Conservation (phyloP, 2,113 vertebrate species). For the Caranx melampygus region DNA sequence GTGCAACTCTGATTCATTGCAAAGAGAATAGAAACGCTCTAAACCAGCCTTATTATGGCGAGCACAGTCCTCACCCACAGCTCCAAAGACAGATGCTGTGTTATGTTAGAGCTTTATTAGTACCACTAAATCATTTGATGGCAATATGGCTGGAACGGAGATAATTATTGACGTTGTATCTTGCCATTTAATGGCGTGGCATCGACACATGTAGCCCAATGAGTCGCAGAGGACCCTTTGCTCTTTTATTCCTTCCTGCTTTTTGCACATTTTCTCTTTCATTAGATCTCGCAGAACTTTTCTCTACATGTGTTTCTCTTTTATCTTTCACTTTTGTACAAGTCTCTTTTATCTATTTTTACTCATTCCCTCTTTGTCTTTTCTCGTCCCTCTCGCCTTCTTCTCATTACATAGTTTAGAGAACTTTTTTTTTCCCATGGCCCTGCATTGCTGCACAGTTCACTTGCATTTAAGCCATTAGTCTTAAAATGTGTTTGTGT, state of each 20-base stretch:
- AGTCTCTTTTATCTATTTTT: conserved; percentile 49
- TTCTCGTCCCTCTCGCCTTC: conserved; percentile 16
- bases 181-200: conserved; percentile 49
- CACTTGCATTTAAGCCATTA: conserved; percentile 70
- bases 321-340: conserved; percentile 19
- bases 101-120: conserved; percentile 57
- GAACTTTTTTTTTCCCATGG: background rate
- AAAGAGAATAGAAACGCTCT: conserved; percentile 44
- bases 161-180: conserved; percentile 65
- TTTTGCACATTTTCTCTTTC: conserved; percentile 27
- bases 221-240: conserved; percentile 52
- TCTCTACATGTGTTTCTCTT: conserved; percentile 28
- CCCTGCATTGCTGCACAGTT: conserved; percentile 39
- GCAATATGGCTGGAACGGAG: conserved; percentile 45
- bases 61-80: conserved; percentile 24
- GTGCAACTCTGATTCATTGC: conserved; percentile 61
- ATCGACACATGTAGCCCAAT: conserved; percentile 49
- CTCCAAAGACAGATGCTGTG: conserved; percentile 42
- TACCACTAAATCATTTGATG: conserved; percentile 61
- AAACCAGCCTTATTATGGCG: conserved; percentile 58
- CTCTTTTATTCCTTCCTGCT: conserved; percentile 26
- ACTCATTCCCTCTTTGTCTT: conserved; percentile 22
- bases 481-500: conserved; percentile 70
- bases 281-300: conserved; percentile 31
- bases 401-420: conserved; percentile 35